Base-by-base conservation (phyloP, 2,113 vertebrate species). In the Mirza zaza region DNA sequence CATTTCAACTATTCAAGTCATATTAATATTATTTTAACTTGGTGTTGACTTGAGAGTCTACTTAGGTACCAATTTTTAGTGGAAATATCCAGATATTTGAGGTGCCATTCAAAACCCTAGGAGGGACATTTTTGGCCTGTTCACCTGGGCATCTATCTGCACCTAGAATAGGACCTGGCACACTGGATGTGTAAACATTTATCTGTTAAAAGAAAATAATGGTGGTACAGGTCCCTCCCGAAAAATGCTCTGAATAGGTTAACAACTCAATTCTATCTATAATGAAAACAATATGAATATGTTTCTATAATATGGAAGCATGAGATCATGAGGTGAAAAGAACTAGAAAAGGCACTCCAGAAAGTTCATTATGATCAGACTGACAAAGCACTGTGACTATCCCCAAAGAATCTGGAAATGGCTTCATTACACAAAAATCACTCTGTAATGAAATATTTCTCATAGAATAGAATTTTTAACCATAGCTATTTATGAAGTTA, bases 331-430 rank as follows among this genome's bases (percentile, higher is more conserved):
- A 82, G 27, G 63, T 63, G 11, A 91, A 89, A 97, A 92, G 27
- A 73, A 95, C 34, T 14, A 21, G 63, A 82, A 59, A 48, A 63
- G 17, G 17, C 50, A 87, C 59, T 83, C 57, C 57, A 95, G 45
- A 70, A 91, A 85, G 95, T 59, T 93, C 86, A 84, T 39, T 92
- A 70, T 87, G n/a, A 87, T n/a, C 23, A 92, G 57, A 93, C 48
- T 90, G 79, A 92, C 14, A 68, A 86, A 94, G n/a, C 36, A 63
- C 39, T 80, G 36, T 52, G 36, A 80, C 36, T 50, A 61, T 68
- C 70, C 29, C 59, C 11, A 68, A 88, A 95, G 65, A 29, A 93
- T 32, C 27, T 83, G 23, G 32, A 91, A 94, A 94, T 75, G 12
- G 27, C 39, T 96, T 87, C 80, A 25, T 91, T 65, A 92, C 11